phyloP scores from a whole-genome alignment of 2,113 vertebrate species.

The Petromus typicus region DNA sequence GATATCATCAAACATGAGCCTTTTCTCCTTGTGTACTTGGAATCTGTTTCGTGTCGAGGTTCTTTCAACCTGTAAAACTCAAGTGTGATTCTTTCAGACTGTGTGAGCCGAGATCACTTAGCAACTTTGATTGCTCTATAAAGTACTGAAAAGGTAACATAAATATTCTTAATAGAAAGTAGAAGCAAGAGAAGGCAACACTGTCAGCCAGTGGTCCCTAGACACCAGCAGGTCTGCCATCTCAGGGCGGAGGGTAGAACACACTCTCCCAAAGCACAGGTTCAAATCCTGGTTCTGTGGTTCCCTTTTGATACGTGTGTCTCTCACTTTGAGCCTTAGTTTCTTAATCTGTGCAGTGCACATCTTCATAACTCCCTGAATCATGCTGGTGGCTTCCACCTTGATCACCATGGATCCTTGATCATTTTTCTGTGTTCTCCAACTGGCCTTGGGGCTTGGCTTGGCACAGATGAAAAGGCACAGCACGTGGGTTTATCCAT shows the following conservation, averaged over 20 bases:
- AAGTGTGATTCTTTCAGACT: accelerated
- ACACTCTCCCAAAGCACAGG: accelerated
- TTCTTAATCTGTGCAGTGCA: neutral
- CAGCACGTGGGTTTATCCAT: neutral
- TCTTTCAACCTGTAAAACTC: too few relatives aligned
- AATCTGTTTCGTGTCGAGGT: neutral
- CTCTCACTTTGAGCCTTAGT: neutral
- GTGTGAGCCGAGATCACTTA: neutral
- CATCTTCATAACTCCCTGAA: neutral
- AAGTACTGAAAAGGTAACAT: neutral
- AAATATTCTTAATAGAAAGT: neutral
- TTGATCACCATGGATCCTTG: too few relatives aligned
- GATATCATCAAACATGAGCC: neutral
- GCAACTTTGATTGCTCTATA: neutral
- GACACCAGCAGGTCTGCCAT: too few relatives aligned
- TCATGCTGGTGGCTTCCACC: neutral
- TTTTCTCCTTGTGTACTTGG: neutral
- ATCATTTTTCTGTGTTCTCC: neutral
- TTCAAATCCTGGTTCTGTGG: neutral
- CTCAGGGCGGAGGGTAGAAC: neutral
- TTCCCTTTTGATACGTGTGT: neutral
- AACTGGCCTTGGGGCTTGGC: neutral
- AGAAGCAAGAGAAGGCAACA: accelerated
- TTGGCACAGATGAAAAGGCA: neutral
- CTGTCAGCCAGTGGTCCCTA: neutral